Conservation (phyloP, 2,888 invertebrate genomes). For the Stenodera caucasica region DNA sequence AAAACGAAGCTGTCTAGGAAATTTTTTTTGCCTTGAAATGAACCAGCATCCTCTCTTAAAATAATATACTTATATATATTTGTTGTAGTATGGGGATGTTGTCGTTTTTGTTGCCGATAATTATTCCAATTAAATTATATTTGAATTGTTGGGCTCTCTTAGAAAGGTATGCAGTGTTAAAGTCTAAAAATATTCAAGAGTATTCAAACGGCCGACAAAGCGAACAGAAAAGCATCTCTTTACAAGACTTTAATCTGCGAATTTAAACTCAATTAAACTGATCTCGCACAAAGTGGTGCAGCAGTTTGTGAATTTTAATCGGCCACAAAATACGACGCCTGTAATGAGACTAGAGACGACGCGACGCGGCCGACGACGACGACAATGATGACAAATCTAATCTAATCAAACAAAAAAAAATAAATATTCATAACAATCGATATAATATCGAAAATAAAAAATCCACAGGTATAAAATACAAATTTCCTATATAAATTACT, state of each 20-base stretch:
- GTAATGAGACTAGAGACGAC: conserved; percentile 1
- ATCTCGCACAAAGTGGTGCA: conserved; percentile 10
- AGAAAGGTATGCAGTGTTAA: background rate
- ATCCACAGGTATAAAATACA: background rate
- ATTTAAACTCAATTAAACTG: conserved; percentile 15
- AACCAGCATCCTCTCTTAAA: too few species aligned
- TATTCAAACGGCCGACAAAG: conserved; percentile 6
- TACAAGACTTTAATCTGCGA: conserved; percentile 12
- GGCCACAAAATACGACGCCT: conserved; percentile 9
- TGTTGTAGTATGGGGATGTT: too few species aligned
- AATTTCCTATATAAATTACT: background rate
- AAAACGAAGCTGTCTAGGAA: too few species aligned
- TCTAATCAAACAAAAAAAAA: too few species aligned
- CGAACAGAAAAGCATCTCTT: background rate
- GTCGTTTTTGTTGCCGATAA: too few species aligned
- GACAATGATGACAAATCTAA: background rate
- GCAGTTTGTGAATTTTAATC: conserved; percentile 13
- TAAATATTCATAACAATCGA: too few species aligned
- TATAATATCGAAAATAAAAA: too few species aligned
- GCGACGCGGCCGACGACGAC: too few species aligned
- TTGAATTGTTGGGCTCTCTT: background rate
- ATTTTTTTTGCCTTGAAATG: too few species aligned
- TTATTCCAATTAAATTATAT: conserved; percentile 3
- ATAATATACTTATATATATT: too few species aligned
- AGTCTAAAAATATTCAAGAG: conserved; percentile 11